Base-by-base conservation (phyloP, 2,797 vertebrate genomes). In the Takifugu rubripes region DNA sequence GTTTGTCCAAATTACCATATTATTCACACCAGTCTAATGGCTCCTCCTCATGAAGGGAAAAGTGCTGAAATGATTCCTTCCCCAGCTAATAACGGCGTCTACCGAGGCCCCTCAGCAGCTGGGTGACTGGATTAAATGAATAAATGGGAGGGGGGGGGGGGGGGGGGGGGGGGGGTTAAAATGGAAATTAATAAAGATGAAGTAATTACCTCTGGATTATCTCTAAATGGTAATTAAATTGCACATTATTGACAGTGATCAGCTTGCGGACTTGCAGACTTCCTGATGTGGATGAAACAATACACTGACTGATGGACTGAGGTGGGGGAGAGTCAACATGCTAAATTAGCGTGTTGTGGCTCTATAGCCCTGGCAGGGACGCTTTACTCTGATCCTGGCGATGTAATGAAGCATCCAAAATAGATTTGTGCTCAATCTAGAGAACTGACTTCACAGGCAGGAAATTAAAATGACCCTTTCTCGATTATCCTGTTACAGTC, bases 141-240 rank as follows among this genome's bases (percentile, higher is more conserved):
- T 68, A 63, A 71, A 80, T 70, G 73, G 29, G 55, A 54, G 21
- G 21, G 21, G 21, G 29, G 55, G 56, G 61, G 11, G 66, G 70
- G 49, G 21, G 21, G 21, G 21, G 29, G 55, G 56, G 61, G 11
- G 66, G 70, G 49, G 62, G 75, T 77, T 65, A 78, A 82, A 77
- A 75, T 73, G 49, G 52, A 85, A 87, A 88, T 83, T 68, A 74
- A 84, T 81, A 80, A 84, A 84, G 21, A 77, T 61, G 47, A 44
- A 72, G 70, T 82, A 85, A 85, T 87, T 84, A 87, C 79, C 75
- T 85, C 73, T 61, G 75, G 81, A 83, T 89, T 81, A 87, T 79
- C 73, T 72, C 59, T 27, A 52, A 56, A 48, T 61, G 58, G 70
- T 84, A 78, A 85, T 88, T 86, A 86, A 81, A 84, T 59, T 82